Base-by-base conservation (phyloP, 2,797 vertebrate species). In the Buphagus erythrorhynchus region DNA sequence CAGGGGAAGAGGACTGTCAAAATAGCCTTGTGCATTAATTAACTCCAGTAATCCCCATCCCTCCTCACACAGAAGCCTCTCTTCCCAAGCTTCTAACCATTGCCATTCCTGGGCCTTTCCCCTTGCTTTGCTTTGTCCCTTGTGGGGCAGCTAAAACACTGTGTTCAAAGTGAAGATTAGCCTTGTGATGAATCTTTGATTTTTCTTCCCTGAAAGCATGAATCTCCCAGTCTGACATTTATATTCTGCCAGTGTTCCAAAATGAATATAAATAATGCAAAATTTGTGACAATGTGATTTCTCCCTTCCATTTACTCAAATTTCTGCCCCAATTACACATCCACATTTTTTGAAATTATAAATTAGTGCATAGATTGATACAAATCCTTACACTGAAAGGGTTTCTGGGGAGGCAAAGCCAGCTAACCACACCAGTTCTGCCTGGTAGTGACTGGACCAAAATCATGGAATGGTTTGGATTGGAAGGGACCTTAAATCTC, bases 191-290 rank as follows among this genome's bases (percentile, higher is more conserved):
- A 88, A 94, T 94, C 91, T 95, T 84, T 79, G 90, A 71, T 92
- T 93, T 76, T 67, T 40, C 11, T 77, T 93, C 61, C 28, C 81
- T 35, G 38, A 49, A 79, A 92, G 51, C 61, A 89, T 92, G 74
- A 92, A 89, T 96, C 92, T 96, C 91, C 52, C 71, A 49, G 33
- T 51, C 68, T 65, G 86, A 92, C 95, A 87, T 93, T 96, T 86
- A 72, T 94, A 94, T 93, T 91, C 93, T 65, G 72, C 88, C 86
- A 95, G 65, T 4, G 84, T 88, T 96, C 68, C 72, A 85, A 94
- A 96, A 93, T 63, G 71, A 86, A 55, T 88, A 97, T 95, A 95
- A 96, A 97, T 96, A 96, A 97, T 91, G 95, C 90, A 96, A 40
- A 94, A 65, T 79, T 94, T 82, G 84, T 31, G 45, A 93, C 94